A percentile compares a stretch with the other conserved stretches of the same genome.
phyloP scores from a whole-genome alignment of 1,140 invertebrate species.

The Sesamia nonagrioides region DNA sequence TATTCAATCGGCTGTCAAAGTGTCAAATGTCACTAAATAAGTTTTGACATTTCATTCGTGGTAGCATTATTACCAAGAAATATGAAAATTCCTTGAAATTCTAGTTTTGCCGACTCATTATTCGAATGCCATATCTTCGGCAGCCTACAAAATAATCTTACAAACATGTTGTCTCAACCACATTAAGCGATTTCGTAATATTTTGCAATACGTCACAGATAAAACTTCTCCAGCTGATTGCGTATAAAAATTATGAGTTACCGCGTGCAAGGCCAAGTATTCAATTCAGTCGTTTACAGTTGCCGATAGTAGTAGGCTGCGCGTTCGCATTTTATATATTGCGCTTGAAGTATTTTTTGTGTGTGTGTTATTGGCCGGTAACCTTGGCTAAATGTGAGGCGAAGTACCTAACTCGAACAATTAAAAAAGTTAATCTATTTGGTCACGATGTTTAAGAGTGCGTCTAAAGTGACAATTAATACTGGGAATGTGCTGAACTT shows the following conservation, averaged over 20 bases:
- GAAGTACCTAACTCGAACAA: conserved; percentile 51
- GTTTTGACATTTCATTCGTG: conserved; percentile 25
- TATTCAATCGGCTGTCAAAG: neutral
- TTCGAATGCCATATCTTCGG: neutral
- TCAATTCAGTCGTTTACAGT: conserved; percentile 69
- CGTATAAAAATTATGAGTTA: conserved; percentile 66
- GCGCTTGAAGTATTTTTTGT: conserved; percentile 47
- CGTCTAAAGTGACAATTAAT: conserved; percentile 89
- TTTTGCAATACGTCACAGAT: conserved; percentile 64
- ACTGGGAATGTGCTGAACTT: conserved; percentile 96
- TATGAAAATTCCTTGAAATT: conserved; percentile 47
- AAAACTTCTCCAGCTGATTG: conserved; percentile 60
- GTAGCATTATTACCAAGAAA: conserved; percentile 28
- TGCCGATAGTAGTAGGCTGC: conserved; percentile 38
- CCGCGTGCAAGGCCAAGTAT: conserved; percentile 60
- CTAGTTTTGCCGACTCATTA: conserved; percentile 34
- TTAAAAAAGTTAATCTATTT: conserved; percentile 61
- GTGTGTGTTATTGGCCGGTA: conserved; percentile 58
- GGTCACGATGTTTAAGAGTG: conserved; percentile 79
- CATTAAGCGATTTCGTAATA: conserved; percentile 64
- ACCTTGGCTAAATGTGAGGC: conserved; percentile 61
- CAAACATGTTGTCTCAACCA: conserved; percentile 33
- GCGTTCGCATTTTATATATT: conserved; percentile 41
- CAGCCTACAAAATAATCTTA: conserved; percentile 15
- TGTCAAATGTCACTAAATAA: conserved; percentile 12